Conservation (phyloP, 2,888 invertebrate genomes). For the Micropterix aruncella region DNA sequence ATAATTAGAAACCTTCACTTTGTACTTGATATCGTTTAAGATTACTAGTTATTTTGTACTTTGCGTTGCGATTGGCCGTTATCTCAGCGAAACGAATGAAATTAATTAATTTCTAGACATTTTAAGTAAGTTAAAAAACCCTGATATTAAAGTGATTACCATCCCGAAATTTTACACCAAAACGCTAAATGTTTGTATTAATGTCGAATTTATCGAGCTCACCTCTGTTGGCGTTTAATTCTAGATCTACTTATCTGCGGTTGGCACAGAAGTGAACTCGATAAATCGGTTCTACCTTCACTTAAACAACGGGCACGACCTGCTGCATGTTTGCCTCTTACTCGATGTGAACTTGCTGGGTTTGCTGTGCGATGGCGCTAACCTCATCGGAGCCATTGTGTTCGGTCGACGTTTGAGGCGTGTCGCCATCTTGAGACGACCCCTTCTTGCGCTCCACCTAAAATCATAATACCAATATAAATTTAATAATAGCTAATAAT, state of each 20-base stretch:
- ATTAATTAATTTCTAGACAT: background rate
- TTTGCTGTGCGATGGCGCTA: background rate
- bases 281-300: too few relatives aligned
- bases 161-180: background rate
- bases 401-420: background rate
- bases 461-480: slow-evolving; percentile 5
- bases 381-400: background rate
- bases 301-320: too few relatives aligned
- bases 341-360: background rate
- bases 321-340: too few relatives aligned
- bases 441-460: slow-evolving; percentile 1
- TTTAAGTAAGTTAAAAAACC: background rate
- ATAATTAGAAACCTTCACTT: background rate
- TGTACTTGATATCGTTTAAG: background rate
- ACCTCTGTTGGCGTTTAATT: too few relatives aligned
- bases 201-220: too few relatives aligned
- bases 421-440: background rate
- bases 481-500: slow-evolving; percentile 2
- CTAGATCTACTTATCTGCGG: too few relatives aligned
- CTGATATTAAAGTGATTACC: background rate
- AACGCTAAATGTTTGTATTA: too few relatives aligned
- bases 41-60: background rate
- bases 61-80: background rate
- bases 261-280: too few relatives aligned
- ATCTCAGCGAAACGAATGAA: background rate